Base-by-base conservation (phyloP, 2,888 invertebrate species). In the Eristalis arbustorum region DNA sequence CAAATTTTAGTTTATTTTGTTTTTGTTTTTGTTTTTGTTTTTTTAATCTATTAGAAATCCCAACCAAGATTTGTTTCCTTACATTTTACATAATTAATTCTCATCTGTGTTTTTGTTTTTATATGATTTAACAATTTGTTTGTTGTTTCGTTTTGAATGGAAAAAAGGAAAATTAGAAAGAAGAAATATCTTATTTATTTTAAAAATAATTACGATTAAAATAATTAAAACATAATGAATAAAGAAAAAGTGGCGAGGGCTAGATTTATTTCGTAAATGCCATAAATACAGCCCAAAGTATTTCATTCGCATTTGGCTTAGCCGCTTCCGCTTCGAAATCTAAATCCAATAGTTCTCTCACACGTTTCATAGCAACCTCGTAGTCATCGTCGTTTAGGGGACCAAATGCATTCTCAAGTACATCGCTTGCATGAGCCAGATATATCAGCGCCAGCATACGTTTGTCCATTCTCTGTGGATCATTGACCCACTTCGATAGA, bases 241-340 rank as follows among this genome's bases (percentile, higher is more conserved):
- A 74, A 74, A 77, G 69, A 85, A 72, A 31, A 88, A 78, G 64
- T 82, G 88, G 79, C 71, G 72, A 64, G n/a, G 68, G 89, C 37
- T 59, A 66, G 6, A n/a, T 94, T 95, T 96, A 99, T 96, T 99
- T 99, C 91, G 97, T 98, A 94, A 99, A 99, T 85, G 99, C 98
- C 89, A 98, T 97, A 93, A 99, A 98, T 83, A 99, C 99, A 74
- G 99, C 98, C 99, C 99, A 99, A 94, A 99, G 96, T 90, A 99
- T 96, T 93, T 99, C 98, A 91, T 96, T 96, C 82, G 97, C 96
- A 92, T 97, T 97, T 64, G 96, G 95, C 93, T 99, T 98, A 93
- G 97, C 96, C 89, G 98, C 96, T 93, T 99, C 99, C 64, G 96
- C 96, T 93, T 99, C 99, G 93, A 98, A 98, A 94, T 99, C 99